phyloP scores from a whole-genome alignment of 2,888 invertebrate species.

The Trisateles emortualis region DNA sequence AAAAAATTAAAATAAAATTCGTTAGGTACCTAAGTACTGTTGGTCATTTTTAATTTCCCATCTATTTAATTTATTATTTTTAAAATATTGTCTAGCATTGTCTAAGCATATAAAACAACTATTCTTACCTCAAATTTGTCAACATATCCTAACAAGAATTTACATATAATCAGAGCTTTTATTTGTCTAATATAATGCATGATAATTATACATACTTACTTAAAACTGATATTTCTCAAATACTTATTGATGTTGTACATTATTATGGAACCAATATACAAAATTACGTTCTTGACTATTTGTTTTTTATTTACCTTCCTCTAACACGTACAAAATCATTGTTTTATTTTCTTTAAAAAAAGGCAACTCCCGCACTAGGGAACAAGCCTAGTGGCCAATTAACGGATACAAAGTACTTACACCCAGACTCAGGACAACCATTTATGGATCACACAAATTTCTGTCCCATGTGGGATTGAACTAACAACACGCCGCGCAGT shows the following conservation, averaged over 20 bases:
- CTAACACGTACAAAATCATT: too few species aligned
- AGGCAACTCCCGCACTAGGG: too few species aligned
- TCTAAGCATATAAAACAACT: conserved; percentile 25
- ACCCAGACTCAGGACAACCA: too few species aligned
- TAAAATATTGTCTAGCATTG: conserved; percentile 16
- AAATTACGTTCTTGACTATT: conserved; percentile 51
- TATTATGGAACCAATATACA: conserved; percentile 66
- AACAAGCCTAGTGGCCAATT: too few species aligned
- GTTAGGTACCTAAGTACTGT: too few species aligned
- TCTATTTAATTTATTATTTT: background rate
- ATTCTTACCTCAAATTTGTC: conserved; percentile 31
- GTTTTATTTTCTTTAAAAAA: too few species aligned
- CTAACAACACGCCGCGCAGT: too few species aligned
- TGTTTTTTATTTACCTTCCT: conserved; percentile 18
- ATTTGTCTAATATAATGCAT: conserved; percentile 47
- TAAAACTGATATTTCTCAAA: conserved; percentile 40
- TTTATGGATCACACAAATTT: too few species aligned
- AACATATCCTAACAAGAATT: conserved; percentile 50
- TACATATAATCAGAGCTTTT: conserved; percentile 49
- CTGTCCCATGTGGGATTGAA: too few species aligned
- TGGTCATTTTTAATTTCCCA: too few species aligned
- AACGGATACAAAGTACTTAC: too few species aligned
- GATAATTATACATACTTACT: conserved; percentile 25
- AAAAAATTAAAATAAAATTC: too few species aligned
- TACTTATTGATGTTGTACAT: conserved; percentile 59